These are phyloP conservation scores for Cryptoblepharus egeriae DNA, from an alignment of 2,797 vertebrate species.

Conservation along the genomic window DNA sequence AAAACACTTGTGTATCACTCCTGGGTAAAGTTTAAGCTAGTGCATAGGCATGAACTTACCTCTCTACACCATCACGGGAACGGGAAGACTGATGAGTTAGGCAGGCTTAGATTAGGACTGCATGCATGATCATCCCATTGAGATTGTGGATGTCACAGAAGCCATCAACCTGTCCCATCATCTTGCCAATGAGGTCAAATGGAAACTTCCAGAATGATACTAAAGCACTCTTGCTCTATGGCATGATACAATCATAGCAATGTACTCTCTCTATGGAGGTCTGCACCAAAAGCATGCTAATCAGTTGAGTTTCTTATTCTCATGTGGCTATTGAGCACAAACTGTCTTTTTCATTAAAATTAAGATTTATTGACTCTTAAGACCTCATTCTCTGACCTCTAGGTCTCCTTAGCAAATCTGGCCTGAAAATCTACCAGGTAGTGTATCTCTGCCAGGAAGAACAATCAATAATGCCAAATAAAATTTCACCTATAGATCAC, in stretches of 20 bases:
- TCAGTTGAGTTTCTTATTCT: not conserved
- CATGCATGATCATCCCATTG: not conserved
- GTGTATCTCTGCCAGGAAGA: conserved; percentile 43
- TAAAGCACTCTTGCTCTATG: not conserved
- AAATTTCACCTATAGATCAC: conserved; percentile 26
- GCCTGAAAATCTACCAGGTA: conserved; percentile 41
- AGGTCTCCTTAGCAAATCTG: conserved; percentile 56
- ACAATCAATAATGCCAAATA: conserved; percentile 51
- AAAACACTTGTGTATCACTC: too few relatives aligned
- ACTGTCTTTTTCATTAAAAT: conserved; percentile 56
- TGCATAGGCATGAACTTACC: too few relatives aligned
- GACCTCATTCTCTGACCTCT: conserved; percentile 45
- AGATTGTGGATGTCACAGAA: not conserved
- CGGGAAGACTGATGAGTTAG: too few relatives aligned
- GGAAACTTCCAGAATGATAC: not conserved
- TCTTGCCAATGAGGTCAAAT: not conserved
- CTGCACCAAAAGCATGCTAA: not conserved
- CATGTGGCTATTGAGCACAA: not conserved
- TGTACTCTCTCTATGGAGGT: not conserved
- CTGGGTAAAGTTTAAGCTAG: too few relatives aligned
- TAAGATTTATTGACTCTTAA: conserved; percentile 54
- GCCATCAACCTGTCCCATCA: not conserved
- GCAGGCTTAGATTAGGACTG: too few relatives aligned
- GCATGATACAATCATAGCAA: not conserved
- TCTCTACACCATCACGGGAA: too few relatives aligned